These are phyloP conservation scores for Plumapathes pennacea DNA, from an alignment of 92 coral and sea anemone species.

Conservation along the genomic window DNA sequence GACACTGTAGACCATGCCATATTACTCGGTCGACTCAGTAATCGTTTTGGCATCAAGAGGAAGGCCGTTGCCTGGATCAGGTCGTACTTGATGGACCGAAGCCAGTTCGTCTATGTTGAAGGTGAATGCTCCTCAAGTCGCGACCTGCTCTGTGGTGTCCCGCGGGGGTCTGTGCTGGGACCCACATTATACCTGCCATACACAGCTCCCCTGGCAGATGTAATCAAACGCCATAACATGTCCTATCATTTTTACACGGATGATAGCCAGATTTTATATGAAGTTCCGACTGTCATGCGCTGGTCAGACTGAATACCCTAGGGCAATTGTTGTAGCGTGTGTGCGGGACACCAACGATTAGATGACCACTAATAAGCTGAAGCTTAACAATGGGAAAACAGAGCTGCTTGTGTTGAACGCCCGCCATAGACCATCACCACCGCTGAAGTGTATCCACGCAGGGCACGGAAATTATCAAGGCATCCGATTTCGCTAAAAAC, in stretches of 20 bases:
- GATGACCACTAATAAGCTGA: background rate
- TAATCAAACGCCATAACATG: too few species aligned
- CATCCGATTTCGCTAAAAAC: conserved; percentile 15
- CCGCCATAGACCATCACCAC: conserved; percentile 21
- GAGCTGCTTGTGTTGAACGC: conserved; percentile 28
- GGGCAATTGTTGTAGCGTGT: conserved; percentile 7
- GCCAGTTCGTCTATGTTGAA: conserved; percentile 12
- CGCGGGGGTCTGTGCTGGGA: too few species aligned
- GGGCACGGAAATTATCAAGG: too few species aligned
- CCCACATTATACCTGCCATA: too few species aligned
- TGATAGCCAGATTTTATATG: too few species aligned
- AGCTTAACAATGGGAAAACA: conserved; percentile 17
- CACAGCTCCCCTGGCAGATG: too few species aligned
- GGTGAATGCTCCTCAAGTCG: too few species aligned
- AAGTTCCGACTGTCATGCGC: background rate
- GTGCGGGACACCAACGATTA: background rate
- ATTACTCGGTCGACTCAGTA: conserved; percentile 19
- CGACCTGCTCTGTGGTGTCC: too few species aligned
- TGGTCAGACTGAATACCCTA: conserved; percentile 2
- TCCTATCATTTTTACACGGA: too few species aligned
- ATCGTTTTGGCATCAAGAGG: conserved; percentile 31
- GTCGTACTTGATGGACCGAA: conserved; percentile 12
- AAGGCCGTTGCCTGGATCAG: conserved; percentile 34
- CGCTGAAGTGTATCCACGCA: conserved; percentile 7
- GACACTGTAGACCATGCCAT: conserved; percentile 32